These are phyloP conservation scores for Microcebus griseorufus DNA, from an alignment of 2,113 vertebrate species.

Conservation along the genomic window DNA sequence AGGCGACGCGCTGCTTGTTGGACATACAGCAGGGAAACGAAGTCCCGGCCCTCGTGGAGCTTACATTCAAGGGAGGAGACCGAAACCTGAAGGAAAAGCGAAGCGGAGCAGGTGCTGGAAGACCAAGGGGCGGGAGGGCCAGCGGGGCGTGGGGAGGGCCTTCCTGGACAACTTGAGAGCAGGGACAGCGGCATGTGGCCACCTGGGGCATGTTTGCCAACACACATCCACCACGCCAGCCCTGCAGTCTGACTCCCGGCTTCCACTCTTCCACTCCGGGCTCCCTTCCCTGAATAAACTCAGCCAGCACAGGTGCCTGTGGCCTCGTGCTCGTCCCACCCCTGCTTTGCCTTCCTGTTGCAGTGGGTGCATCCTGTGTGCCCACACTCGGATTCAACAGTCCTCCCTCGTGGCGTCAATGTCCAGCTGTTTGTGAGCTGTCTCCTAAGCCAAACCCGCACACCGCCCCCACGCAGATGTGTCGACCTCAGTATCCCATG, in stretches of 20 bases:
- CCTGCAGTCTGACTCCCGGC: too few species aligned
- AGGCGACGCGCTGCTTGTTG: rapidly evolving
- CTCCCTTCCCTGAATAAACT: background rate
- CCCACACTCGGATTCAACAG: background rate
- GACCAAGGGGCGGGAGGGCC: background rate
- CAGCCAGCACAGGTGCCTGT: rapidly evolving
- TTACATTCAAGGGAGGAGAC: background rate
- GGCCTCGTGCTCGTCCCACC: rapidly evolving
- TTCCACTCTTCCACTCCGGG: background rate
- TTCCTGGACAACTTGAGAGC: background rate
- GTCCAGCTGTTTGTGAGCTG: rapidly evolving
- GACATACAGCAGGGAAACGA: background rate
- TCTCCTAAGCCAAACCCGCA: background rate
- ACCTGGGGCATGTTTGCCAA: rapidly evolving
- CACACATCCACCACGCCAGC: background rate
- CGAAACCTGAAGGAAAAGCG: background rate
- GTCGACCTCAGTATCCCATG: background rate
- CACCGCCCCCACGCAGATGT: background rate
- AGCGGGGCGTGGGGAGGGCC: background rate
- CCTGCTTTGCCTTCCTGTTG: background rate
- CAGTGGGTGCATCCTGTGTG: rapidly evolving
- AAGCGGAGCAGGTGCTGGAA: background rate
- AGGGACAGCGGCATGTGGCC: background rate
- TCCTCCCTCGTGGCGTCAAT: rapidly evolving
- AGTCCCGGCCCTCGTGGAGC: background rate